phyloP scores from a whole-genome alignment of 2,888 invertebrate species.

The Trichopria drosophilae region DNA sequence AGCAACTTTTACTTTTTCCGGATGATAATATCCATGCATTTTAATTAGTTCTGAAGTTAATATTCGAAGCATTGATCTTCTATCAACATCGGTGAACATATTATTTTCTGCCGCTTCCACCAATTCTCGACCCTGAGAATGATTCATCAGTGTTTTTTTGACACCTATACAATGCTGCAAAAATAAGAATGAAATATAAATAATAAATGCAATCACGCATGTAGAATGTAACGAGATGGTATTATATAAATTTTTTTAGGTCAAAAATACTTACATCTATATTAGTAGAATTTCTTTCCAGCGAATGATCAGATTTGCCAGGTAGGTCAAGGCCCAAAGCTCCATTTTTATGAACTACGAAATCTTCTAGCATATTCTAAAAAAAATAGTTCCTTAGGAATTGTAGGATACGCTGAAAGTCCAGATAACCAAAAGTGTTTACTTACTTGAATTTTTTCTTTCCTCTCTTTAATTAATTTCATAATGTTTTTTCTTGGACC shows the following conservation, averaged over 20 bases:
- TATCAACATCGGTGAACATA: conserved; percentile 14
- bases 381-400: too few species aligned
- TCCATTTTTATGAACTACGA: too few species aligned
- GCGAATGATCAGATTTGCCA: too few species aligned
- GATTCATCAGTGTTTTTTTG: conserved; percentile 4
- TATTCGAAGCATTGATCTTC: conserved; percentile 22
- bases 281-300: too few species aligned
- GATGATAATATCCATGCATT: conserved; percentile 20
- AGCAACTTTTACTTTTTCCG: conserved; percentile 26
- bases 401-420: background rate
- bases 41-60: conserved; percentile 18
- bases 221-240: too few species aligned
- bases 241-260: too few species aligned
- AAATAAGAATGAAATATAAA: background rate
- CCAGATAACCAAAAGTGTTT: background rate
- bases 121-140: conserved; percentile 18
- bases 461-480: conserved; percentile 3
- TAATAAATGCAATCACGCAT: too few species aligned
- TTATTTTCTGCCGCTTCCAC: conserved; percentile 11
- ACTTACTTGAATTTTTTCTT: conserved; percentile 6
- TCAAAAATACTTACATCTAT: too few species aligned
- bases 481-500: conserved; percentile 8
- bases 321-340: too few species aligned
- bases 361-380: too few species aligned
- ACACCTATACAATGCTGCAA: conserved; percentile 6